A percentile compares a stretch with the other conserved stretches of the same genome.
Conservation (phyloP, 2,888 invertebrate genomes). For the Platycheirus rosarum region DNA sequence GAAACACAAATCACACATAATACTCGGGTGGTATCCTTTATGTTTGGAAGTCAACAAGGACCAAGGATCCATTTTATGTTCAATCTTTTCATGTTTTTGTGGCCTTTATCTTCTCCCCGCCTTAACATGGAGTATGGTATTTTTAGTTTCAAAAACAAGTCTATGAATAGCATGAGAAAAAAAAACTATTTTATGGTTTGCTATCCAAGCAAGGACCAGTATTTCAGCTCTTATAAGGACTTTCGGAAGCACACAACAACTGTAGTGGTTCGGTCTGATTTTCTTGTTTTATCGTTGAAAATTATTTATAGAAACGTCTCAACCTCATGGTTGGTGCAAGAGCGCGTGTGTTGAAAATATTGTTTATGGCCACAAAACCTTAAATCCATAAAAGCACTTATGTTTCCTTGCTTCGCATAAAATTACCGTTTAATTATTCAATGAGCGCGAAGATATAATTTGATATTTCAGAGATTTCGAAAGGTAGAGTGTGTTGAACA, state of each 20-base stretch:
- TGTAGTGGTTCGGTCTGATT: background rate
- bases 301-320: background rate
- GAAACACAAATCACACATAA: constrained; percentile 35
- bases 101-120: constrained; percentile 1
- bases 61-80: no score
- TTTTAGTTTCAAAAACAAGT: background rate
- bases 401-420: no score
- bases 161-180: background rate
- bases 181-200: constrained; percentile 18
- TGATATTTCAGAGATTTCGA: no score
- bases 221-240: constrained; percentile 28
- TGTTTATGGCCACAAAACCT: no score
- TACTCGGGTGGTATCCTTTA: background rate
- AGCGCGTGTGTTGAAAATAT: no score
- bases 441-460: no score
- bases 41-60: constrained; percentile 19
- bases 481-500: no score
- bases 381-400: no score
- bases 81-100: constrained; percentile 13
- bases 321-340: no score
- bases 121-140: no score
- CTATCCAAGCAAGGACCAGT: constrained; percentile 23
- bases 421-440: no score
- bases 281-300: constrained; percentile 21
- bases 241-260: constrained; percentile 25